phyloP scores from a whole-genome alignment of 2,888 invertebrate genomes.

The Caenorhabditis afra region DNA sequence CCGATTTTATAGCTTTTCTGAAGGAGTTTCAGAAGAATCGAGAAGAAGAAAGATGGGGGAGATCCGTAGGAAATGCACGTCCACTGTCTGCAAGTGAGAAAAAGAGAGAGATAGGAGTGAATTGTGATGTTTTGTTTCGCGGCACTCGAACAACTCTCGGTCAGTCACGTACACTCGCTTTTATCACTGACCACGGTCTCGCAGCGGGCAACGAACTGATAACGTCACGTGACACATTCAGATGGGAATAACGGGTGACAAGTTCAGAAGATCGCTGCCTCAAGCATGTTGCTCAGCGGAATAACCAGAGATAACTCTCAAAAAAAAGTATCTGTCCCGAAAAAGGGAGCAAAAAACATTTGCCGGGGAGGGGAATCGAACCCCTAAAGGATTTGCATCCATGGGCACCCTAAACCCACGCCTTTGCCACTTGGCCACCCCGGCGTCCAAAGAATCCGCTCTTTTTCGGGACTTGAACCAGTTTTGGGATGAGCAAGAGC shows the following conservation, averaged over 20 bases:
- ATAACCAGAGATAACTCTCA: too few relatives aligned
- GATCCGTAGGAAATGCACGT: conserved; percentile 14
- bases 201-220: too few relatives aligned
- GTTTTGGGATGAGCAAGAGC: too few relatives aligned
- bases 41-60: neutral
- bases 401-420: neutral
- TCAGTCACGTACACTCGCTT: conserved; percentile 39
- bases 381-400: conserved; percentile 36
- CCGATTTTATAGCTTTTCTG: too few relatives aligned
- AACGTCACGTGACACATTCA: too few relatives aligned
- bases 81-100: neutral
- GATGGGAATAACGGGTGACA: neutral
- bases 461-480: neutral
- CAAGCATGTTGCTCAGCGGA: too few relatives aligned
- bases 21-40: neutral
- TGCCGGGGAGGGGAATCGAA: conserved; percentile 45
- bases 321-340: too few relatives aligned
- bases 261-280: too few relatives aligned
- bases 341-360: neutral
- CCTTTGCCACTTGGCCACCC: conserved; percentile 13
- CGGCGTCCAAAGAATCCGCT: neutral
- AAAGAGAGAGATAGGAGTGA: conserved; percentile 1
- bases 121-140: neutral
- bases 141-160: neutral
- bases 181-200: neutral